Conservation (phyloP, 2,113 vertebrate genomes). For the Rhizomys pruinosus region DNA sequence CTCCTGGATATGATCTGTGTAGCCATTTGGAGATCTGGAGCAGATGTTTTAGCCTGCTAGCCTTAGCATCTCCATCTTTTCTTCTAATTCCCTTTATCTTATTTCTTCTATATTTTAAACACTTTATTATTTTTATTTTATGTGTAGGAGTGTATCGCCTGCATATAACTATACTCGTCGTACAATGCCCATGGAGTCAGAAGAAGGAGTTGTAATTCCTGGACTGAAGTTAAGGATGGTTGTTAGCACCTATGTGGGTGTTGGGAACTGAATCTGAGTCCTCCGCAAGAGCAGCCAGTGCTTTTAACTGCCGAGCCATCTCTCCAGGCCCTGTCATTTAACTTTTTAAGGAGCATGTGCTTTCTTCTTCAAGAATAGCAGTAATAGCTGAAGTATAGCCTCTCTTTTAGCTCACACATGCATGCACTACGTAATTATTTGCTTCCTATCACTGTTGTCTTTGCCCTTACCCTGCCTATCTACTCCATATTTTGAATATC, state of each 20-base stretch:
- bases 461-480: background rate
- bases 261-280: no score
- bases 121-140: no score
- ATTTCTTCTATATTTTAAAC: background rate
- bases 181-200: no score
- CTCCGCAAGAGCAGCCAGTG: no score
- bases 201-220: no score
- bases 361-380: background rate
- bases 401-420: background rate
- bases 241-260: no score
- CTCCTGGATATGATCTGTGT: background rate
- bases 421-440: background rate
- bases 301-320: no score
- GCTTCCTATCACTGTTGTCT: no score
- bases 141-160: no score
- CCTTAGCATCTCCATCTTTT: background rate
- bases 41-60: background rate
- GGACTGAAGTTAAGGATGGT: no score
- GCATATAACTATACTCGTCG: no score
- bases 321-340: background rate
- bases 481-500: background rate
- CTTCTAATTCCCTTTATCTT: background rate
- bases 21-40: background rate
- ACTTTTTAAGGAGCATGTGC: background rate
- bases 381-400: background rate